Evolutionary conservation across 2,113 vertebrate species (phyloP), one percentile per base, ranked within the genome.

Genomic region (Lycaon pictus): DNA sequence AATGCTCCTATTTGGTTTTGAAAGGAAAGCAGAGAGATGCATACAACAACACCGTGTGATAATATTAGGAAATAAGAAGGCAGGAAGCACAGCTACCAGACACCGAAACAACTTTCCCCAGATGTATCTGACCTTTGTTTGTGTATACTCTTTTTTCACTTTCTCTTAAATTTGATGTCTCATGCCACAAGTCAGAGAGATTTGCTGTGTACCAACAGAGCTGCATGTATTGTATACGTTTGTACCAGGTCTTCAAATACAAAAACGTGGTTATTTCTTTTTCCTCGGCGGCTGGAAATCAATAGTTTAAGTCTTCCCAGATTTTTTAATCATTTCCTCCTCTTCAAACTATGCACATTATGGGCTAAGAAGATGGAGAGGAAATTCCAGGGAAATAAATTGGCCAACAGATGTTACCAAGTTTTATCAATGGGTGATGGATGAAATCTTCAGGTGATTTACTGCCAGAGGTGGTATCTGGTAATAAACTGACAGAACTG

Each of bases 281-380:
- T 56, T 74, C 51, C 29, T 71, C n/a, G 13, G 58, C 90, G 13
- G 58, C 92, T 56, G 96, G 62, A 98, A 97, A 93, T 96, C 63
- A 85, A 69, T 43, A 97, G 86, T 48, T 88, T 93, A 96, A 60
- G 84, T 96, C 88, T 96, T 97, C 60, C 86, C 69, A 92, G 69
- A 91, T 92, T 97, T 96, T 87, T 96, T 25, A 96, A 88, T 86
- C 48, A 87, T n/a, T 98, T 98, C 72, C 32, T 93, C 37, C 20
- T 96, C 56, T 83, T 96, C 43, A 82, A 29, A 56, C 48, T 65
- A 0, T 60, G 19, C 29, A 67, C 2, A 67, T 32, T 60, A 87
- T 3, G 79, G 56, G 22, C 17, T 72, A 19, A 51, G 48, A 91
- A 86, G 55, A 51, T n/a, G 7, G 8, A 82, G 7, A 90, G 43